Evolutionary conservation across 2,888 invertebrate species (phyloP), one percentile per base, ranked within the genome.

Genomic region (Plebejus argus): DNA sequence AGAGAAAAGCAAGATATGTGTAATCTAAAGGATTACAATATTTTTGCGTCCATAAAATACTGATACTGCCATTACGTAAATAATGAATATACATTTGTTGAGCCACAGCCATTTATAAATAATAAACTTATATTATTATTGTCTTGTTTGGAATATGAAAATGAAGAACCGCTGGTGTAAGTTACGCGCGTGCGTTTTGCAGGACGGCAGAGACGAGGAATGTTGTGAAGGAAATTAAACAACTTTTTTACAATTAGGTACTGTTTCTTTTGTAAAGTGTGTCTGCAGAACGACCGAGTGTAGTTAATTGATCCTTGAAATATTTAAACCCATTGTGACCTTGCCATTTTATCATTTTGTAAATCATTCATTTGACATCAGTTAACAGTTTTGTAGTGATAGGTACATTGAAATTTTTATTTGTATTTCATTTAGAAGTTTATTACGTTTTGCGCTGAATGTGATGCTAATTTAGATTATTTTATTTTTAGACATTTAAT

Each of bases 401-500:
- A 66, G n/a, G n/a, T n/a, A n/a, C n/a, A 66, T 28, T 66, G 18
- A 72, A 72, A 49, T 49, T 72, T 49, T 72, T 39, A 45, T 72
- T 72, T 45, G 7, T 20, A 45, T 33, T 23, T 74, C 39, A 74
- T 74, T 74, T 53, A 74, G 23, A 53, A 20, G 23, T 45, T 72
- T 72, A 49, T 20, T 72, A 72, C 49, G 45, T 74, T 74, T 74
- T 74, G 53, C 28, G 74, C 74, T 74, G 74, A 74, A 53, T 74
- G 74, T 74, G 74, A 74, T 74, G 74, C 53, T 49, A 74, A 53
- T 74, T 74, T 74, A 74, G 53, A 74, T 74, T 74, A 74, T 74
- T 74, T 74, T 74, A 74, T 74, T 74, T 74, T 74, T 74, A 74
- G 74, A 74, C 74, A 53, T 71, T 71, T 71, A 74, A 74, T 74